phyloP scores from a whole-genome alignment of 2,797 vertebrate genomes.

The Champsocephalus esox region DNA sequence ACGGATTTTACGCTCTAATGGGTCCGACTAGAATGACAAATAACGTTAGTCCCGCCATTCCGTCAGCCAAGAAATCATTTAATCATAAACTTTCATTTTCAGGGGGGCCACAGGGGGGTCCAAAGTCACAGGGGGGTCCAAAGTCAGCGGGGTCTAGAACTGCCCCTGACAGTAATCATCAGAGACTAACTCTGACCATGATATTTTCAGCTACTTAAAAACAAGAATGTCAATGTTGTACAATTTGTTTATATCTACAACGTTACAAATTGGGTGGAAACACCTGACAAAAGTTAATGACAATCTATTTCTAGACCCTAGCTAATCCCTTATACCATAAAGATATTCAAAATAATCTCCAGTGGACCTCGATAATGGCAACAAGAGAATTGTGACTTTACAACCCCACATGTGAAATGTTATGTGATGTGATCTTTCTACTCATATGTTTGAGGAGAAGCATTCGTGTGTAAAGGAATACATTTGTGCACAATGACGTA shows the following conservation, averaged over 20 bases:
- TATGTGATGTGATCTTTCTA: constrained; percentile 7
- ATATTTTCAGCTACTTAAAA: not conserved
- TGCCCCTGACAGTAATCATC: no score
- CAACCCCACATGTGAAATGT: constrained; percentile 1
- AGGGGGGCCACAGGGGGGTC: no score
- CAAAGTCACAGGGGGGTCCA: no score
- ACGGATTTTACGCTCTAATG: no score
- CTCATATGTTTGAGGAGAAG: not conserved
- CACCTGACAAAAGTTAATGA: not conserved
- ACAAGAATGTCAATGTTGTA: not conserved
- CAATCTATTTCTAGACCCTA: not conserved
- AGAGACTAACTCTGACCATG: not conserved
- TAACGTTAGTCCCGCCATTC: no score
- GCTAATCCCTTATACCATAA: not conserved
- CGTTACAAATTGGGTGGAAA: not conserved
- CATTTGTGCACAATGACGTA: not conserved
- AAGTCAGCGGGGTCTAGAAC: no score
- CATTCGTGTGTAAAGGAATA: constrained; percentile 9
- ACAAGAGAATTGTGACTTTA: not conserved
- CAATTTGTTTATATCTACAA: not conserved
- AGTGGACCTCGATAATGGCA: constrained; percentile 31
- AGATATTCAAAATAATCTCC: not conserved
- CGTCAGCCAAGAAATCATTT: no score
- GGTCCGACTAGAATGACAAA: no score
- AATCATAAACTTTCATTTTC: no score